phyloP scores from a whole-genome alignment of 2,113 vertebrate genomes.

The Zingel zingel region DNA sequence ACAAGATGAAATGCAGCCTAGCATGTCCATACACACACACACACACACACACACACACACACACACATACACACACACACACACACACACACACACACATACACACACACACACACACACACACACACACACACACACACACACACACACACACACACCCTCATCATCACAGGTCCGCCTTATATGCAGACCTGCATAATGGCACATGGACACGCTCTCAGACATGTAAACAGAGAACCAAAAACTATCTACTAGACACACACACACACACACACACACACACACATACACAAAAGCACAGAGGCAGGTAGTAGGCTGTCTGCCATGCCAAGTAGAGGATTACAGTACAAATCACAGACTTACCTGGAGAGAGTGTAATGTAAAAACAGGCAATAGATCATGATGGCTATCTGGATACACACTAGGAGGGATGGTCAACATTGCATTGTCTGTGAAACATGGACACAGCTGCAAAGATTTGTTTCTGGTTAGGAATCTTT shows the following conservation, averaged over 20 bases:
- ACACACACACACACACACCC: slow-evolving; percentile 4
- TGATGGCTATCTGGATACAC: slow-evolving; percentile 44
- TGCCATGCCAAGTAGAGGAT: slow-evolving; percentile 71
- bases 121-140: not conserved
- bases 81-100: slow-evolving; percentile 12
- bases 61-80: slow-evolving; percentile 1
- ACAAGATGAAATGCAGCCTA: slow-evolving; percentile 26
- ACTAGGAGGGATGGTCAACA: slow-evolving; percentile 29
- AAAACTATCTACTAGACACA: slow-evolving; percentile 17
- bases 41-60: slow-evolving; percentile 12
- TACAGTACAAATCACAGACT: slow-evolving; percentile 65
- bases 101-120: not conserved
- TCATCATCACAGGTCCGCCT: not conserved
- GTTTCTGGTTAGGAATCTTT: not conserved
- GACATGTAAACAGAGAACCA: slow-evolving; percentile 30
- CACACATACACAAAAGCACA: slow-evolving; percentile 1
- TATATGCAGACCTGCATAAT: slow-evolving; percentile 32
- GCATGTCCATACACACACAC: slow-evolving; percentile 18
- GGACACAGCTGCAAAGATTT: slow-evolving; percentile 2
- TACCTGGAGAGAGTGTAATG: slow-evolving; percentile 65
- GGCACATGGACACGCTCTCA: slow-evolving; percentile 24
- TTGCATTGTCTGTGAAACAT: slow-evolving; percentile 12
- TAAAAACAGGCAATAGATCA: slow-evolving; percentile 51
- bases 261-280: slow-evolving; percentile 6
- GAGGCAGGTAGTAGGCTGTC: slow-evolving; percentile 46